Evolutionary conservation across 92 coral and sea anemone species (phyloP), one percentile per base, ranked within the genome.

Genomic region (Epizoanthus rinbou): DNA sequence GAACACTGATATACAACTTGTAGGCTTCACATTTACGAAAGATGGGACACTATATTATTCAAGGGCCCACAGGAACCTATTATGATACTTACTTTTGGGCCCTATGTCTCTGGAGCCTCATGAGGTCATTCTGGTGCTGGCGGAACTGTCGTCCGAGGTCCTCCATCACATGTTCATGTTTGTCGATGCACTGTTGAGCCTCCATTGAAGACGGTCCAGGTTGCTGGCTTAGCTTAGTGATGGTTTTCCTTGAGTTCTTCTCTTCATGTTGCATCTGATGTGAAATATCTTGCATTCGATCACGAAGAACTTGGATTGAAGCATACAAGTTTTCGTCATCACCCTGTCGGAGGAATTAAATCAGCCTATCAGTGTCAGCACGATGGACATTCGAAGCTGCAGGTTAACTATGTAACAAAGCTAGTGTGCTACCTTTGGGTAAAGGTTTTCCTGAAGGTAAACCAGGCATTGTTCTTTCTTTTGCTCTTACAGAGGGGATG

Each of bases 311-410:
- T 91, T 97, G 99, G 81, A 97, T 97, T 47, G 99, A 94, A 18
- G 99, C 99, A 83, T 97, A 97, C 80, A 97, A 80, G 64, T 92
- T 97, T 80, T 97, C 99, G 79, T 97, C 99, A 53, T 91, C 98
- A 19, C 98, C 98, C 98, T 95, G 83, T 17, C 24, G 18, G 18
- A 19, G 41, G 18, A 84, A 35, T 39, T 22, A 0, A 35, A 56
- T 17, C 37, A 15, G 17, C 4, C 11, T 22, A 10, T 50, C 54
- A 15, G 15, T 25, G 31, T 73, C 19, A 84, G 18, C 8, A 60
- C 1, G 11, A 11, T 43, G 39, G 24, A 28, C 39, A 39, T 71
- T 14, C 10, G 53, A 7, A 79, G 72, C 33, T 25, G 21, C 45
- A 79, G 13, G 14, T 50, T 13, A 1, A 10, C 54, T 50, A 28